Base-by-base conservation (phyloP, 2,113 vertebrate species). In the Casuarius casuarius region DNA sequence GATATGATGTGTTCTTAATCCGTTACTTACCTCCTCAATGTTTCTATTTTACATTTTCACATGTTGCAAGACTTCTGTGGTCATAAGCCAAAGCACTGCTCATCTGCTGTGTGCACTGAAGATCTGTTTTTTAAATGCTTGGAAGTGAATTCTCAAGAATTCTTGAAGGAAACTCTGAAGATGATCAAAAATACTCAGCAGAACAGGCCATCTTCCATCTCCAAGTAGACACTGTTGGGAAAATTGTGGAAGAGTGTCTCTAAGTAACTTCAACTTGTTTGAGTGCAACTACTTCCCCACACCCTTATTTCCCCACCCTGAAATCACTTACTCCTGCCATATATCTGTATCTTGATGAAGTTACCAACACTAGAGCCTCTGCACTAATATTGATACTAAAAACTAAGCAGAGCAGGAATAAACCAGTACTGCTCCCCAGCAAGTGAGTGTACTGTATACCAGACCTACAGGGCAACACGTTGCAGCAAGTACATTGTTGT, bases 81-180 rank as follows among this genome's bases (percentile, higher is more conserved):
- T 11, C 59, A 38, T 38, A 46, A 83, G 58, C 12, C 19, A 16
- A 66, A 17, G 28, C 42, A 65, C 0, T 0, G 19, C 31, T 67
- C 49, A 33, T n/a, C 40, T 70, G 14, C 26, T 20, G 35, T 11
- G 31, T 0, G 0, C 35, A 59, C 12, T 66, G 12, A 71, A 48
- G 35, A 38, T 59, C 15, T 40, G 19, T 0, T 6, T 65, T 19
- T 62, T 77, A 80, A 63, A 14, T 26, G 11, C 48, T 48, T 89
- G n/a, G 31, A 59, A 74, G 17, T 8, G 7, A 40, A 71, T 84
- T 84, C 22, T 51, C 42, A 35, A 29, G 29, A 54, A 51, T 29
- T 35, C 35, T 58, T 29, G 56, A 58, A 58, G 56, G 17, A 58
- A 58, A 31, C 28, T 9, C 26, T 12, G 4, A 72, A 75, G 21